Evolutionary conservation across 2,797 vertebrate species (phyloP).

Genomic region (Sciaenops ocellatus): DNA sequence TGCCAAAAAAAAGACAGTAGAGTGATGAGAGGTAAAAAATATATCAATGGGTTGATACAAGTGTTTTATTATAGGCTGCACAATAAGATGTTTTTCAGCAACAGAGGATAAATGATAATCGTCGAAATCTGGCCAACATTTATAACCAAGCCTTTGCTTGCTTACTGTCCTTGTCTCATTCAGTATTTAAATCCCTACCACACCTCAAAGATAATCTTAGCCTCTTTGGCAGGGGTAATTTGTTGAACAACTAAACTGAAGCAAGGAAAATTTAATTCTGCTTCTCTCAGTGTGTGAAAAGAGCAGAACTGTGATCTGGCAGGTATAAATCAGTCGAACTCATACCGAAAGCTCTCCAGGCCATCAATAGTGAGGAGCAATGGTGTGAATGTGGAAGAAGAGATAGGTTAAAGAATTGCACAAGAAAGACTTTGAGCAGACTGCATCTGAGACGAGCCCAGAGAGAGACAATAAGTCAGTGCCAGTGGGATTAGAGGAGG

Average conservation of each 20-base stretch:
- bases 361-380: conserved; percentile 16
- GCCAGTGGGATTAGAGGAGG: conserved; percentile 43
- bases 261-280: neutral
- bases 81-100: neutral
- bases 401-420: conserved; percentile 13
- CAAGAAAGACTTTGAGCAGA: conserved; percentile 17
- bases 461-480: conserved; percentile 54
- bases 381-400: neutral
- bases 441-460: conserved; percentile 33
- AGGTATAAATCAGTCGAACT: neutral
- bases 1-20: neutral
- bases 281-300: neutral
- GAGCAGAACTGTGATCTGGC: conserved; percentile 23
- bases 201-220: conserved; percentile 9
- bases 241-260: neutral
- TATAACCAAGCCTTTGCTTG: neutral
- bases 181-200: conserved; percentile 13
- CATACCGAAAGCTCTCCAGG: conserved; percentile 10
- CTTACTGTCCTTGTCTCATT: neutral
- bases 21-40: neutral
- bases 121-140: neutral
- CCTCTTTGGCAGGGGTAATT: neutral
- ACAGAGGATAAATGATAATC: neutral
- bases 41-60: neutral
- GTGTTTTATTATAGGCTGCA: neutral